A percentile compares a stretch with the other conserved stretches of the same genome.
Evolutionary conservation across 2,888 invertebrate genomes (phyloP).

Genomic region (Phania funesta): DNA sequence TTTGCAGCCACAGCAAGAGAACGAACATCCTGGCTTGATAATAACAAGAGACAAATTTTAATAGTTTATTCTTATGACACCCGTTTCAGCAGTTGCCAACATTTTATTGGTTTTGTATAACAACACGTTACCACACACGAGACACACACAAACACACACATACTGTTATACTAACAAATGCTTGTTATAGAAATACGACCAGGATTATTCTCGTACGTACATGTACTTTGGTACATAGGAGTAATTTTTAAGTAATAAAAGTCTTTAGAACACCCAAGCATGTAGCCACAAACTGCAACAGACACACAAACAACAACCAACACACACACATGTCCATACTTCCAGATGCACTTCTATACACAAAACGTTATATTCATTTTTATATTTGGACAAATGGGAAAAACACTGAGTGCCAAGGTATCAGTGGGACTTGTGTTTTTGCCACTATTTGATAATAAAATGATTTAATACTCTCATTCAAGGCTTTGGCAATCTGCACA

Average conservation of each 20-base stretch:
- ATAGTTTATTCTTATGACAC: conserved; percentile 40
- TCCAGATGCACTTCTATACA: no score
- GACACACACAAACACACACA: not conserved
- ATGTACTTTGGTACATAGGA: not conserved
- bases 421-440: conserved; percentile 21
- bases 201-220: not conserved
- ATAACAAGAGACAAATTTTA: conserved; percentile 60
- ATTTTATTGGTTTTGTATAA: conserved; percentile 48
- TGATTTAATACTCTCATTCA: conserved; percentile 25
- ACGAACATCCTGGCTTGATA: conserved; percentile 14
- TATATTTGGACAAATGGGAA: no score
- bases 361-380: not conserved
- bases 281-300: not conserved
- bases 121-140: conserved; percentile 19
- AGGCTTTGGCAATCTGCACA: not conserved
- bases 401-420: no score
- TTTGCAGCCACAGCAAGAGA: not conserved
- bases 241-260: conserved; percentile 49
- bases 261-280: not conserved
- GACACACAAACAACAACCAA: no score
- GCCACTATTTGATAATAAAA: conserved; percentile 47
- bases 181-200: conserved; percentile 19
- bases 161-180: conserved; percentile 4
- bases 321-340: not conserved
- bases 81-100: conserved; percentile 37